phyloP scores from a whole-genome alignment of 2,113 vertebrate genomes.

The Arvicanthis niloticus region DNA sequence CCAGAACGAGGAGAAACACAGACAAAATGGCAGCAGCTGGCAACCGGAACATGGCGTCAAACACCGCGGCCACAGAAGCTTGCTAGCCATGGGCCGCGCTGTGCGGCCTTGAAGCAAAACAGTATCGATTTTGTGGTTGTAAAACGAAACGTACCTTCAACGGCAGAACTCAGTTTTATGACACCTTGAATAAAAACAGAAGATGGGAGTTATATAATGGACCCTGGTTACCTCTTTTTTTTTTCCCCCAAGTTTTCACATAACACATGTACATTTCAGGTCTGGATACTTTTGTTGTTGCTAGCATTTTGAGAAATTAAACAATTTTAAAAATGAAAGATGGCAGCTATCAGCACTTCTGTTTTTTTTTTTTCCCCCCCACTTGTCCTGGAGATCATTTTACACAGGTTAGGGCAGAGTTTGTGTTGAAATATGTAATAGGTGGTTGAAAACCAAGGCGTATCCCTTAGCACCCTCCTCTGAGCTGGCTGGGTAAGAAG shows the following conservation, averaged over 20 bases:
- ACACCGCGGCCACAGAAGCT: conserved; percentile 76
- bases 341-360: not conserved
- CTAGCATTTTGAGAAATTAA: not conserved
- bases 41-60: conserved; percentile 55
- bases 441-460: not conserved
- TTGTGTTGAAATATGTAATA: not conserved
- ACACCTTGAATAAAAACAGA: conserved; percentile 84
- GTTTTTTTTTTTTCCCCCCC: not conserved
- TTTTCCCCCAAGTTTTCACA: not conserved
- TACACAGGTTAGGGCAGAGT: not conserved
- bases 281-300: not conserved
- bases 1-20: conserved; percentile 67
- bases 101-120: conserved; percentile 72
- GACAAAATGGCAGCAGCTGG: conserved; percentile 55
- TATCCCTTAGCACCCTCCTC: not conserved
- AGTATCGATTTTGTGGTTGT: conserved; percentile 53
- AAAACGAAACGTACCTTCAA: conserved; percentile 81
- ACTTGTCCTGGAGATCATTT: not conserved
- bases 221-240: not conserved
- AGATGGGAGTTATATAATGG: conserved; percentile 77
- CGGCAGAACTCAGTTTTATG: conserved; percentile 85
- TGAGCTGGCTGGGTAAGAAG: not conserved
- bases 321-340: not conserved
- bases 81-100: conserved; percentile 69
- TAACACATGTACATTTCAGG: conserved; percentile 43